phyloP scores from a whole-genome alignment of 2,888 invertebrate genomes.

The Lydus trimaculatus region DNA sequence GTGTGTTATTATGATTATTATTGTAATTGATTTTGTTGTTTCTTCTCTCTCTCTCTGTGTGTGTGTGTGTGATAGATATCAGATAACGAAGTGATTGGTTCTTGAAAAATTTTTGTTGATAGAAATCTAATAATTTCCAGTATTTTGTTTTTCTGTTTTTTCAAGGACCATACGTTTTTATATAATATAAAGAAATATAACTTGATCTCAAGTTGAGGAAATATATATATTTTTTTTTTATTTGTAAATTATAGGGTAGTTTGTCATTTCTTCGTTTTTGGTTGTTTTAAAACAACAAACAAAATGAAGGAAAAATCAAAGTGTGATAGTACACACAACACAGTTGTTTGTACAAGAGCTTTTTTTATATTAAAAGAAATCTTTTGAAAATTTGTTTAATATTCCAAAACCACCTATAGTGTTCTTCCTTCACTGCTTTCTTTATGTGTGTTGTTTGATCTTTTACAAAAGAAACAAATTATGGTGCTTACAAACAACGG shows the following conservation, averaged over 20 bases:
- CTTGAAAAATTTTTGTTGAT: not conserved
- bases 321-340: slow-evolving; percentile 6
- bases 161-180: not conserved
- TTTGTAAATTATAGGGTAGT: not conserved
- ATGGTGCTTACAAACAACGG: no score
- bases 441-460: no score
- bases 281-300: no score
- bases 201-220: slow-evolving; percentile 3
- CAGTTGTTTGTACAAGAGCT: no score
- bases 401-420: no score
- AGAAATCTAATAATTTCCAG: not conserved
- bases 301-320: not conserved
- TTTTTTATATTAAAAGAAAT: not conserved
- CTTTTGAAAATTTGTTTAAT: no score
- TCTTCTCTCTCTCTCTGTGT: no score
- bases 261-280: no score
- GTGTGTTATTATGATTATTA: slow-evolving; percentile 4
- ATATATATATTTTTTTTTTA: no score
- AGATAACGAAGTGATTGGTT: slow-evolving; percentile 5
- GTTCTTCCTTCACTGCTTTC: not conserved
- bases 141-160: not conserved
- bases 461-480: no score
- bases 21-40: no score
- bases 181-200: not conserved
- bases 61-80: not conserved